Evolutionary conservation across 2,113 vertebrate species (phyloP).

Genomic region (Tonatia bakeri): DNA sequence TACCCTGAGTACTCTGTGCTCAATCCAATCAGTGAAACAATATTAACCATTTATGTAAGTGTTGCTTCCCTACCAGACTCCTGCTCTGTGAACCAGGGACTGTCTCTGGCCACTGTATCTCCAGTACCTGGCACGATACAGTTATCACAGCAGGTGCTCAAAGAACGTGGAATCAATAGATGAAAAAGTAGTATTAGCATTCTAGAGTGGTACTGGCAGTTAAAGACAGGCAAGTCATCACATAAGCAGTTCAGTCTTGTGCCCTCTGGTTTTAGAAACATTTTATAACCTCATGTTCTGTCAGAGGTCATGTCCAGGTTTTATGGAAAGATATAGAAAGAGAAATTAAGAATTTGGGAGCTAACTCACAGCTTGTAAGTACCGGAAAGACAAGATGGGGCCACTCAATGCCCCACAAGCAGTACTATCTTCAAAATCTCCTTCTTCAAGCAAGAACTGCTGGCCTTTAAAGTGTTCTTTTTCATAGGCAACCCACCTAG

Average conservation of each 20-base stretch:
- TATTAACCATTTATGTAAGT: background rate
- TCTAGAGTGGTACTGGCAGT: background rate
- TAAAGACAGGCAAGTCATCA: background rate
- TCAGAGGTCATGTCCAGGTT: background rate
- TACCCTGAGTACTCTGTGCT: background rate
- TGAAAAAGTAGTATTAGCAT: background rate
- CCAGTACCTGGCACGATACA: background rate
- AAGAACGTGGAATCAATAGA: background rate
- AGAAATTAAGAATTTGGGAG: background rate
- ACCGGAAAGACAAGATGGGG: slow-evolving; percentile 84
- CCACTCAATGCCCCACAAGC: slow-evolving; percentile 74
- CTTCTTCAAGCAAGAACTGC: slow-evolving; percentile 89
- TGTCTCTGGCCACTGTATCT: background rate
- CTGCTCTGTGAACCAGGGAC: background rate
- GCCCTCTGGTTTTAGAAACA: background rate
- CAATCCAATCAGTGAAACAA: background rate
- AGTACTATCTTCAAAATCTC: slow-evolving; percentile 82
- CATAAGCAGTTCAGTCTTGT: background rate
- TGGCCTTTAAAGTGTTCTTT: slow-evolving; percentile 85
- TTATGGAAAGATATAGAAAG: background rate
- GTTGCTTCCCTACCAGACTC: background rate
- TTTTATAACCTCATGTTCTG: background rate
- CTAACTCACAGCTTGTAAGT: slow-evolving; percentile 87
- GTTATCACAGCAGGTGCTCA: background rate
- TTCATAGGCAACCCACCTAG: slow-evolving; percentile 89